Evolutionary conservation across 2,797 vertebrate genomes (phyloP), one percentile per base, ranked within the genome.

Genomic region (Malurus splendens): DNA sequence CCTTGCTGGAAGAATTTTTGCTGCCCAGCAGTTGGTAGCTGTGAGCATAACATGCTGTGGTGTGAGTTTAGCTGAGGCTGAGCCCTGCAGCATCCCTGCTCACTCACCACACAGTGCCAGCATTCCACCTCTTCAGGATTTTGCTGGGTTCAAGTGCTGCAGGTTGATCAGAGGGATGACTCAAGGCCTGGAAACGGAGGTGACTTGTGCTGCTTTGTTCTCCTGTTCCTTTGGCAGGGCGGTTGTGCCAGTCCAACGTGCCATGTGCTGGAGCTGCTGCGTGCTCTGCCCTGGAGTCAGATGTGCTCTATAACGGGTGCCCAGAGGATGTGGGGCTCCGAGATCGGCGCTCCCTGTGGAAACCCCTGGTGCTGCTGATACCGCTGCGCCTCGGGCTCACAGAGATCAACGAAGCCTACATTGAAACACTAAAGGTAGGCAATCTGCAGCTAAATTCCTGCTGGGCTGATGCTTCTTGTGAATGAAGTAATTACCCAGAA

Each of bases 371-470:
- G 71, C 97, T 99, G 85, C 98, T 99, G 94, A 99, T 99, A 89
- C 99, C 99, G 10, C 98, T 99, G 64, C 98, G 99, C 82, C 98
- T 99, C 55, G 99, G 99, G 66, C 98, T 99, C 90, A 99, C 98
- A 2, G 99, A 99, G 56, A 99, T 99, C 94, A 99, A 99, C 9
- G 98, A 98, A 96, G 99, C 99, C 83, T 99, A 99, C 41, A 98
- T 99, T 65, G 98, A 99, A 97, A 99, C 99, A 1, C 97, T 99
- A 59, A 99, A 99, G 98, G 99, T 99, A 94, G 77, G 89, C 56
- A 38, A 71, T 18, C 7, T 30, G 44, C 25, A 73, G 82, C 50
- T 84, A 14, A 81, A 51, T 51, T 86, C 39, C 56, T 65, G 42
- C 36, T 52, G 28, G 73, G 54, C 14, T 60, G 18, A 30, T 47